Evolutionary conservation across 2,888 invertebrate genomes (phyloP).

Genomic region (Ceriagrion tenellum): DNA sequence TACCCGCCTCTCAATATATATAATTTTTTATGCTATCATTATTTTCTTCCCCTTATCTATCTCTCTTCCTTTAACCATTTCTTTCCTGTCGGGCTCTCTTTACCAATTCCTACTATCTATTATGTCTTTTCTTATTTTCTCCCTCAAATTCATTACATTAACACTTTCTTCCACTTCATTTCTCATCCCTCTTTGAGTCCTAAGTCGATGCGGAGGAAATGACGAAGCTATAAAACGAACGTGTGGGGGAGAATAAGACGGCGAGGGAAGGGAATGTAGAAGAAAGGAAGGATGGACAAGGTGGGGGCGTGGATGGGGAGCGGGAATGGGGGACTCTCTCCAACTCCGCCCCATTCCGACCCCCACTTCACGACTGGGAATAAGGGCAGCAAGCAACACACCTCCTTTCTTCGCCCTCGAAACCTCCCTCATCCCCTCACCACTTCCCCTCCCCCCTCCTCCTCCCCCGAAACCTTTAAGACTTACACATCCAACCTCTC

Average conservation of each 20-base stretch:
- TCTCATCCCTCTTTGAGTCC: no score
- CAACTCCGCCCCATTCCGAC: background rate
- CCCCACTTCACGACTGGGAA: background rate
- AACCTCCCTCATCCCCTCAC: background rate
- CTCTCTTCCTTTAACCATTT: no score
- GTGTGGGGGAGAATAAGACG: background rate
- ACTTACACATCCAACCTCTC: background rate
- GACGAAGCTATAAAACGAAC: background rate
- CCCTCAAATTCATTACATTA: no score
- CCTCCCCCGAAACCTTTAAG: background rate
- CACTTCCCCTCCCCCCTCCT: background rate
- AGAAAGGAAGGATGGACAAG: background rate
- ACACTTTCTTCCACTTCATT: no score
- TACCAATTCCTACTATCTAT: no score
- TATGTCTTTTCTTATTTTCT: no score
- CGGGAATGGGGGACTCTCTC: background rate
- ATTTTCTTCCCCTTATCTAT: no score
- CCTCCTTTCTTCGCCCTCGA: conserved; percentile 13
- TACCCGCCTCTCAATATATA: no score
- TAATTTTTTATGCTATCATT: no score
- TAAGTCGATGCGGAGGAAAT: no score
- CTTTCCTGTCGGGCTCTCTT: no score
- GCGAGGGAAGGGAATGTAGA: background rate
- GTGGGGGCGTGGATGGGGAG: background rate
- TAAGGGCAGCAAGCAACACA: conserved; percentile 20